Evolutionary conservation across 92 coral and sea anemone species (phyloP).

Genomic region (Phenganax subtilis): DNA sequence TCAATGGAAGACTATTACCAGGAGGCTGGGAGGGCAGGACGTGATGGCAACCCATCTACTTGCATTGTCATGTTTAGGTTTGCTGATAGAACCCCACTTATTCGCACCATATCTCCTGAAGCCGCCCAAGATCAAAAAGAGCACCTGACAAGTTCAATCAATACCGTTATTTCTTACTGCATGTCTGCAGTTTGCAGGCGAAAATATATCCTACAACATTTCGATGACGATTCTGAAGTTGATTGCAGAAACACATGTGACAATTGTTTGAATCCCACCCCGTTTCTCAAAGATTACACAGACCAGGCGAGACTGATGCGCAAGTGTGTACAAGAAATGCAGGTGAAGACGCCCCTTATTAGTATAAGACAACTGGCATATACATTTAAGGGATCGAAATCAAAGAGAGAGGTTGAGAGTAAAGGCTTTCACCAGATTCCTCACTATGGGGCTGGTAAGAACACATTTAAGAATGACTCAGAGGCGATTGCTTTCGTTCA

Average conservation of each 20-base stretch:
- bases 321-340: neutral
- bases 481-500: neutral
- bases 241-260: neutral
- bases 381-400: neutral
- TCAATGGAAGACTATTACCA: slow-evolving; percentile 1
- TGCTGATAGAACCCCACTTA: neutral
- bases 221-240: neutral
- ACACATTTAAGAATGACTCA: neutral
- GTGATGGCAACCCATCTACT: neutral
- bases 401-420: neutral
- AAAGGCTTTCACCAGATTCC: neutral
- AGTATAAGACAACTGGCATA: neutral
- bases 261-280: neutral
- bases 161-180: neutral
- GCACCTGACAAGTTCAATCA: neutral
- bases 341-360: neutral
- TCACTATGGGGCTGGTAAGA: neutral
- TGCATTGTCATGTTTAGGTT: slow-evolving; percentile 7
- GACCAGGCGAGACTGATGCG: neutral
- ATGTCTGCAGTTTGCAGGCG: slow-evolving; percentile 4
- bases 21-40: slow-evolving; percentile 15
- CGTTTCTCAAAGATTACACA: neutral
- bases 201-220: neutral
- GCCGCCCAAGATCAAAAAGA: neutral
- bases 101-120: neutral